phyloP scores from a whole-genome alignment of 2,888 invertebrate genomes.

The Metallyticus violacea region DNA sequence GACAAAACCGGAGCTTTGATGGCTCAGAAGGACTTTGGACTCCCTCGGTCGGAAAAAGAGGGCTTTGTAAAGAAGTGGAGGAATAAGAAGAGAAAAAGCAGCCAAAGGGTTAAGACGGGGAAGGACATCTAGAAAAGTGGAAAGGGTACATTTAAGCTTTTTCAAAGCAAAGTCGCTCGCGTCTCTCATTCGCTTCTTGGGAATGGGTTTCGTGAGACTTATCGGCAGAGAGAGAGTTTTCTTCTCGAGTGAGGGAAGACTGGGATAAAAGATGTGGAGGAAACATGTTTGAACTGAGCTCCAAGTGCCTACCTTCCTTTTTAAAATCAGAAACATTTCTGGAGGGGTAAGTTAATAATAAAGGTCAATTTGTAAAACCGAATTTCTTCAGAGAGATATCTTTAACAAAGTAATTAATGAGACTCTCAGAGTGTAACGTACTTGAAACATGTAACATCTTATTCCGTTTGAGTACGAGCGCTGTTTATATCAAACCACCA shows the following conservation, averaged over 20 bases:
- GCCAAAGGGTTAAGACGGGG: neutral
- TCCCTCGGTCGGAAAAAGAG: neutral
- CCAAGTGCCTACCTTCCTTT: neutral
- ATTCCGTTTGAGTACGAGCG: too few relatives aligned
- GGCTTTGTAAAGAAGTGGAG: neutral
- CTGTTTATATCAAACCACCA: too few relatives aligned
- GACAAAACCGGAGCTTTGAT: neutral
- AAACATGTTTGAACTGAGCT: neutral
- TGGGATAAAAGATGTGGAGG: neutral
- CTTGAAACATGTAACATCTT: too few relatives aligned
- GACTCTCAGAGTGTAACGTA: too few relatives aligned
- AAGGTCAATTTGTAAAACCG: too few relatives aligned
- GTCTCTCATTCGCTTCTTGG: too few relatives aligned
- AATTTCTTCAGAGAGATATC: too few relatives aligned
- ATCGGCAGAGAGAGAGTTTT: neutral
- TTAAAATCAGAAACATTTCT: neutral
- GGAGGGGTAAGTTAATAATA: too few relatives aligned
- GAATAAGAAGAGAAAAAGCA: neutral
- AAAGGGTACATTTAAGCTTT: neutral
- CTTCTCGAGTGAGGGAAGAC: neutral
- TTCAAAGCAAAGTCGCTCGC: neutral
- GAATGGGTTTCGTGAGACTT: neutral
- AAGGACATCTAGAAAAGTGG: neutral
- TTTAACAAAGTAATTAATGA: too few relatives aligned
- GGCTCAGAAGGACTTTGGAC: neutral